A percentile compares a stretch with the other conserved stretches of the same genome.
Conservation (phyloP, 2,797 vertebrate species). For the Malurus splendens region DNA sequence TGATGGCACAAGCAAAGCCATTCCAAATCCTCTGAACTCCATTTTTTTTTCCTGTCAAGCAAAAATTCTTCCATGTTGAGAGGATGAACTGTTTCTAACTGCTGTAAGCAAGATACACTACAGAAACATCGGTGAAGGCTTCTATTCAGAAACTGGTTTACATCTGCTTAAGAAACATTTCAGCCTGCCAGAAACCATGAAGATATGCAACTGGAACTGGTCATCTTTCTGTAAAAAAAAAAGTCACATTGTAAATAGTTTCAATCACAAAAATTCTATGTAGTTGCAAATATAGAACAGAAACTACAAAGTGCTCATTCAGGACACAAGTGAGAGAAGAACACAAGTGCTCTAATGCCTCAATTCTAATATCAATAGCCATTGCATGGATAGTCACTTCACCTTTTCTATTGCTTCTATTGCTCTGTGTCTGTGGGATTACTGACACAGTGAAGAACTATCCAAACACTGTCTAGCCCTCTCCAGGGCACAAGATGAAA, state of each 20-base stretch:
- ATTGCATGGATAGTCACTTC: background rate
- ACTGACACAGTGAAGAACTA: background rate
- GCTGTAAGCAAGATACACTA: background rate
- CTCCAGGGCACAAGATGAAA: background rate
- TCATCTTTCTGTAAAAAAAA: background rate
- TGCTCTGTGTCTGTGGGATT: background rate
- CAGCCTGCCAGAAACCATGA: background rate
- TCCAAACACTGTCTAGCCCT: background rate
- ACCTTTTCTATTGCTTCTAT: background rate
- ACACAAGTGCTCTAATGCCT: background rate
- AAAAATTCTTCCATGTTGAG: background rate
- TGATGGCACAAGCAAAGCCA: background rate
- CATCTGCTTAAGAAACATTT: background rate
- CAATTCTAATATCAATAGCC: background rate
- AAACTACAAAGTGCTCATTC: background rate
- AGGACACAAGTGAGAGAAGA: background rate
- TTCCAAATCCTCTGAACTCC: background rate
- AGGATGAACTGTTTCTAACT: background rate
- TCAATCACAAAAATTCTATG: background rate
- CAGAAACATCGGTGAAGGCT: background rate
- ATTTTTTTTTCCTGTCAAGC: background rate
- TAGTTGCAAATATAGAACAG: background rate
- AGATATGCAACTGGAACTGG: background rate
- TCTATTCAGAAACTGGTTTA: background rate
- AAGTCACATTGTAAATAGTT: background rate